Evolutionary conservation across 2,888 invertebrate species (phyloP).

Genomic region (Phortica magna): DNA sequence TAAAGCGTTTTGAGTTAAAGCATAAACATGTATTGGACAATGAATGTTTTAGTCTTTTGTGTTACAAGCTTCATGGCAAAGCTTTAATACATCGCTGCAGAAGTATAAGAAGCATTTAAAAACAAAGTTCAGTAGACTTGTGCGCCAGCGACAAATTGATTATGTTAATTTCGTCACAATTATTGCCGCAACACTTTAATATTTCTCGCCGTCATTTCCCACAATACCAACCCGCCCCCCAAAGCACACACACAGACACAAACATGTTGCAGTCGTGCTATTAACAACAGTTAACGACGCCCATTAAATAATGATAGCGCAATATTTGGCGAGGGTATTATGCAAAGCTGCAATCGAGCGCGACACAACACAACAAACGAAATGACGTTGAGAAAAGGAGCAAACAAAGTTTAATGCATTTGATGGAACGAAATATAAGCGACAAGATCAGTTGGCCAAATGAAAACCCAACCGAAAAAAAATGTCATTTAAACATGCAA

Average conservation of each 20-base stretch:
- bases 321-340: conserved; percentile 42
- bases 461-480: not conserved
- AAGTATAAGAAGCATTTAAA: not conserved
- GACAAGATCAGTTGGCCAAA: not conserved
- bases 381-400: not conserved
- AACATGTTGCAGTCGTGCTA: conserved; percentile 35
- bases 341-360: conserved; percentile 2
- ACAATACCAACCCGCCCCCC: not conserved
- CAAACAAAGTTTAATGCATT: conserved; percentile 5
- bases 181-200: conserved; percentile 52
- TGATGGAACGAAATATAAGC: not conserved
- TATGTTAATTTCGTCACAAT: conserved; percentile 60
- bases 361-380: not conserved
- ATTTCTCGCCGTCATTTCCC: not conserved
- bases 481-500: conserved; percentile 42
- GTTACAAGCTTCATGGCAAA: too few species aligned
- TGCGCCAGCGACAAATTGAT: conserved; percentile 58
- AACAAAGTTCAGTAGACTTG: not conserved
- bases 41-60: too few species aligned
- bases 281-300: conserved; percentile 62
- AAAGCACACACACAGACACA: not conserved
- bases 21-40: too few species aligned
- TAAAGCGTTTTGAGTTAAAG: too few species aligned
- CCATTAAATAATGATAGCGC: conserved; percentile 62
- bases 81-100: too few species aligned